Conservation (phyloP, 2,113 vertebrate genomes). For the Protomyctophum bolini region DNA sequence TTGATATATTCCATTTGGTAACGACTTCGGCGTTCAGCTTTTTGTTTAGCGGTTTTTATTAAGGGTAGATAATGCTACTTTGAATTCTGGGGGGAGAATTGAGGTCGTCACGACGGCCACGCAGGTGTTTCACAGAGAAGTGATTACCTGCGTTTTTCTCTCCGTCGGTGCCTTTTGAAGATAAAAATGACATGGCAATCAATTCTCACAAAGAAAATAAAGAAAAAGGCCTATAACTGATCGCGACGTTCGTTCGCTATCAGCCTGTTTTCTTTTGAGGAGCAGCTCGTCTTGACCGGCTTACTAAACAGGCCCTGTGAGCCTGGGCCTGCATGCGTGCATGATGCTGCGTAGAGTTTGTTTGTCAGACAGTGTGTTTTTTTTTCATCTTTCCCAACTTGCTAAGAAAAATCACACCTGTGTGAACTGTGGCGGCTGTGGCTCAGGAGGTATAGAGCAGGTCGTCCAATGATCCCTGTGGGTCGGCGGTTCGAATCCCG, state of each 20-base stretch:
- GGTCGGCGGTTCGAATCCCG: too few relatives aligned
- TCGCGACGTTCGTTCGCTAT: constrained; percentile 22
- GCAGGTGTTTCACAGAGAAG: constrained; percentile 40
- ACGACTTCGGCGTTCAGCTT: too few relatives aligned
- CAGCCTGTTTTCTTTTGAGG: constrained; percentile 32
- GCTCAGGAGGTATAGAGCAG: too few relatives aligned
- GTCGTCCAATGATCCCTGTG: too few relatives aligned
- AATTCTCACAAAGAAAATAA: constrained; percentile 39
- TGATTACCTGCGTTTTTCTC: constrained; percentile 42
- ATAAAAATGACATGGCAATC: constrained; percentile 42
- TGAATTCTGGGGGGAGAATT: constrained; percentile 10
- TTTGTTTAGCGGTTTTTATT: too few relatives aligned
- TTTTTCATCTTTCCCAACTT: constrained; percentile 4
- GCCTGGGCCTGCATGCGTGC: constrained; percentile 8
- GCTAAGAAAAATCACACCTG: too few relatives aligned
- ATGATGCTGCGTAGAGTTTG: too few relatives aligned
- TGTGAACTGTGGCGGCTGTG: too few relatives aligned
- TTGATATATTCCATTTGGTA: too few relatives aligned
- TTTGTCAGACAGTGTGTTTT: not conserved
- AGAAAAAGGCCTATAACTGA: constrained; percentile 23
- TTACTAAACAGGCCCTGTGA: constrained; percentile 17
- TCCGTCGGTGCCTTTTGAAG: constrained; percentile 3
- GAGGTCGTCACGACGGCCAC: constrained; percentile 30
- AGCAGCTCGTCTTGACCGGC: constrained; percentile 17
- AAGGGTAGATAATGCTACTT: constrained; percentile 7